phyloP scores from a whole-genome alignment of 2,888 invertebrate genomes.

The Euclidia mi region DNA sequence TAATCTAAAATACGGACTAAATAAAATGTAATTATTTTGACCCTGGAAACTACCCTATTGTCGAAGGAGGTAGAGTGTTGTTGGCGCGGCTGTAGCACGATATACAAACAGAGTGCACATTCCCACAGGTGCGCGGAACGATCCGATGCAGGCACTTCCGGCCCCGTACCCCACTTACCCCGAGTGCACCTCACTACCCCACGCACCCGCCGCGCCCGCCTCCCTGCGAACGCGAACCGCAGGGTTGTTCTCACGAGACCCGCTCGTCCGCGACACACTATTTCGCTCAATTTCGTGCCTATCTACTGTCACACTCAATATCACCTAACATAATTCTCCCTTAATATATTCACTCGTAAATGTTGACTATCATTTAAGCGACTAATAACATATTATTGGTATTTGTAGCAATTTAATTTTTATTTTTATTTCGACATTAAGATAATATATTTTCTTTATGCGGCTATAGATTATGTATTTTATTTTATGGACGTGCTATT shows the following conservation, averaged over 20 bases:
- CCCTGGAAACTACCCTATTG: too few species aligned
- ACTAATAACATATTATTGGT: slow-evolving; percentile 7
- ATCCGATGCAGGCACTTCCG: slow-evolving; percentile 85
- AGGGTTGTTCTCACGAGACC: slow-evolving; percentile 83
- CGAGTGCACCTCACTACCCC: slow-evolving; percentile 63
- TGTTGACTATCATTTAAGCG: slow-evolving; percentile 6
- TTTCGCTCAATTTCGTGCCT: slow-evolving; percentile 75
- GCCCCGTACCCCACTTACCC: slow-evolving; percentile 81
- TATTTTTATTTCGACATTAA: slow-evolving; percentile 5
- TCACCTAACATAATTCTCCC: slow-evolving; percentile 1
- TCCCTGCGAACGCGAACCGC: slow-evolving; percentile 48
- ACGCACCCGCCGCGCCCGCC: slow-evolving; percentile 50
- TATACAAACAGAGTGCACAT: slow-evolving; percentile 80
- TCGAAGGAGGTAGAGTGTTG: slow-evolving; percentile 41
- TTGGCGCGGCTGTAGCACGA: slow-evolving; percentile 47
- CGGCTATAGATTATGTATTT: not conserved
- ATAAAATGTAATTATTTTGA: too few species aligned
- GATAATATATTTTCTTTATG: slow-evolving; percentile 3
- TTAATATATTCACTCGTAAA: slow-evolving; percentile 18
- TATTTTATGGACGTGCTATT: slow-evolving; percentile 7
- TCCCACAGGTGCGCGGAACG: slow-evolving; percentile 86
- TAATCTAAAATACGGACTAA: too few species aligned
- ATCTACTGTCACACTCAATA: slow-evolving; percentile 18
- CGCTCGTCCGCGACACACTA: slow-evolving; percentile 77
- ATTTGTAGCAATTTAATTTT: slow-evolving; percentile 12